These are phyloP conservation scores for sheep (Ovis aries) DNA, from an alignment of 2,113 vertebrate species.

Conservation along the genomic window ARS-UI_Ramb_v3.0 NC_056056.1:158566501-158567000, in stretches of 20 bases:
- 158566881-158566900: not conserved
- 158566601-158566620: not conserved
- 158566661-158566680: not conserved
- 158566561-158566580: not conserved
- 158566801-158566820: not conserved
- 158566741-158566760: not conserved
- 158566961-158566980: not conserved
- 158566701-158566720: not conserved
- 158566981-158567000: not conserved
- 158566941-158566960: not conserved
- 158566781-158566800: not conserved
- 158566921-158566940: not conserved
- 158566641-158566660: not conserved
- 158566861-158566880: accelerated
- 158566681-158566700: not conserved
- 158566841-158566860: not conserved
- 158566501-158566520: not conserved
- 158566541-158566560: not conserved
- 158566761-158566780: not conserved
- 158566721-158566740: not conserved
- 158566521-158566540: not conserved
- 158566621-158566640: not conserved
- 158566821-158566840: not conserved
- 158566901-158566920: not conserved
- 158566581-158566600: too few relatives aligned